Percentiles rank a stretch among this genome's conserved stretches.
Evolutionary conservation across 2,113 vertebrate genomes (phyloP).

Genomic region (Oncorhynchus tshawytscha): DNA sequence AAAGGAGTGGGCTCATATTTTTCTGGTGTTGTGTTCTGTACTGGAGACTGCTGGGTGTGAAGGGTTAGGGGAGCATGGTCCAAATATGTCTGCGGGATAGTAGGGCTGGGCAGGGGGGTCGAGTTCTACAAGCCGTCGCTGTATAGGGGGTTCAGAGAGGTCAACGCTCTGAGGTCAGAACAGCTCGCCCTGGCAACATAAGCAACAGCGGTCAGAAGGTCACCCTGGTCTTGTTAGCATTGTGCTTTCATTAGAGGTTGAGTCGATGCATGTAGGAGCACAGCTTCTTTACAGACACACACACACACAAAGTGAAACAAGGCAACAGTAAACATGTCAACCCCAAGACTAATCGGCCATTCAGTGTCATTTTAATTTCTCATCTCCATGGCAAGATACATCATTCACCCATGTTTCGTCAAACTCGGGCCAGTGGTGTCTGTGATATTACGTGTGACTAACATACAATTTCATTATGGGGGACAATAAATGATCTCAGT

Average conservation of each 20-base stretch:
- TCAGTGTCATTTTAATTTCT: constrained; percentile 50
- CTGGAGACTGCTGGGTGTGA: constrained; percentile 40
- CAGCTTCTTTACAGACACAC: not conserved
- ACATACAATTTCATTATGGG: constrained; percentile 35
- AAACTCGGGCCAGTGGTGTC: constrained; percentile 33
- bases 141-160: constrained; percentile 1
- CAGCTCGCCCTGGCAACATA: constrained; percentile 17
- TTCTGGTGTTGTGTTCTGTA: constrained; percentile 31
- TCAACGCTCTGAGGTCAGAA: constrained; percentile 33
- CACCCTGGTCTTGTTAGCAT: not conserved
- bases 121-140: constrained; percentile 33
- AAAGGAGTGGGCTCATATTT: constrained; percentile 5
- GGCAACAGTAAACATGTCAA: not conserved
- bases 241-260: constrained; percentile 11
- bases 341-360: no score
- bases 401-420: no score
- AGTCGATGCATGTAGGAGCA: constrained; percentile 14
- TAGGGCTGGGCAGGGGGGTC: constrained; percentile 14
- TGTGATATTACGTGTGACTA: constrained; percentile 50
- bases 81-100: constrained; percentile 43
- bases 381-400: constrained; percentile 34
- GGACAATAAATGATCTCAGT: constrained; percentile 31
- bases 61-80: constrained; percentile 36
- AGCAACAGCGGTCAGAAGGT: constrained; percentile 6
- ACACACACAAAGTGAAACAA: constrained; percentile 22